A percentile compares a stretch with the other conserved stretches of the same genome.
phyloP scores from a whole-genome alignment of 2,113 vertebrate species.

The Theristicus caerulescens region DNA sequence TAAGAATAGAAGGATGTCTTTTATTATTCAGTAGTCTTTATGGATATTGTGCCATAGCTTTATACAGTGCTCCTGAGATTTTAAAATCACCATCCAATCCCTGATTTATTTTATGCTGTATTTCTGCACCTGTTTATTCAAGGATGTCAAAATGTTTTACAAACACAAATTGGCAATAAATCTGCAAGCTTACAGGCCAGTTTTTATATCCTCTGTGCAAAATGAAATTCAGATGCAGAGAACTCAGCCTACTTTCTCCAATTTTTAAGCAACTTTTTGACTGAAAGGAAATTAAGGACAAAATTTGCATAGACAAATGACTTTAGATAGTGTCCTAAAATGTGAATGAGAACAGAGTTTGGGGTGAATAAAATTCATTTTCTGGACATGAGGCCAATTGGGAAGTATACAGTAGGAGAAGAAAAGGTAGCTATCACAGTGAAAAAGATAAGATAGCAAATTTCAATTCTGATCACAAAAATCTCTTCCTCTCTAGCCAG shows the following conservation, averaged over 20 bases:
- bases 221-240: not conserved
- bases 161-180: not conserved
- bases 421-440: not conserved
- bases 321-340: not conserved
- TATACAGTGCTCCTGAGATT: not conserved
- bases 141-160: not conserved
- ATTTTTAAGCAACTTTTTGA: not conserved
- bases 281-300: not conserved
- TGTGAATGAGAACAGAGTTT: not conserved
- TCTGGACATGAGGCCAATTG: not conserved
- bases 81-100: not conserved
- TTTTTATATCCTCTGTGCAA: not conserved
- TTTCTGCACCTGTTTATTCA: not conserved
- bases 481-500: not conserved
- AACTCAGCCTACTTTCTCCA: not conserved
- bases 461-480: not conserved
- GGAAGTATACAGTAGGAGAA: not conserved
- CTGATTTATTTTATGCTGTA: not conserved
- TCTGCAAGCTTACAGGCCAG: not conserved
- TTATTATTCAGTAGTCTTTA: not conserved
- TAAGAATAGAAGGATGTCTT: not conserved
- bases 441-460: not conserved
- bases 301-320: not conserved
- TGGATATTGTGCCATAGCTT: not conserved
- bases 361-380: not conserved